Base-by-base conservation (phyloP, 2,888 invertebrate genomes). In the Heliconius charithonia region DNA sequence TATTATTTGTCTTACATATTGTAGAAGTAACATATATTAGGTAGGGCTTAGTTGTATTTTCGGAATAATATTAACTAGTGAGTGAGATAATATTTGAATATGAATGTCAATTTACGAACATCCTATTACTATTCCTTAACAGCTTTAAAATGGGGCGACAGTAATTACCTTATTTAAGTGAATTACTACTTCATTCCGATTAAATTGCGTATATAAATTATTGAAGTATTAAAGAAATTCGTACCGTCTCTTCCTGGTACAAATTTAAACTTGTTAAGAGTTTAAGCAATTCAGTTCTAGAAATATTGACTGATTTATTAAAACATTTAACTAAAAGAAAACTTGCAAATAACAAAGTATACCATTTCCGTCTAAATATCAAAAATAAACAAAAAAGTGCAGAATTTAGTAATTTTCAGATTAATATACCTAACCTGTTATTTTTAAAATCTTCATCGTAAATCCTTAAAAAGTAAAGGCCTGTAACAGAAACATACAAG, bases 381-480 rank as follows among this genome's bases (percentile, higher is more conserved):
- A 71, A 71, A 37, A 32, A 62, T 22, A 25, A n/a, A 73, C n/a
- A 25, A 63, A 37, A 59, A 32, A 3, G n/a, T 32, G 41, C 25
- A 16, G 1, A 41, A 27, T n/a, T 27, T 27, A 74, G 32, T 10
- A 37, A 72, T n/a, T 59, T 72, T 22, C 59, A 72, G 3, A 78
- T 67, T 45, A 56, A 77, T 73, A 77, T 63, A 74, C 77, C 77
- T 78, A 78, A 78, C 77, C 77, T 78, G 77, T 45, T 65, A 78
- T 73, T 78, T 78, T 78, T 73, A 78, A 78, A 67, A 78, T 78
- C 77, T 78, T 78, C 77, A 78, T 78, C 56, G 59, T 73, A 59
- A 74, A 59, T 78, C 77, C 77, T 78, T 78, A 73, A 78, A 51
- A 72, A 78, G 77, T 72, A 74, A 78, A 78, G 74, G 77, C 77